These are phyloP conservation scores for Neoseiulus cucumeris DNA, from an alignment of 1,140 invertebrate genomes.

Conservation along the genomic window DNA sequence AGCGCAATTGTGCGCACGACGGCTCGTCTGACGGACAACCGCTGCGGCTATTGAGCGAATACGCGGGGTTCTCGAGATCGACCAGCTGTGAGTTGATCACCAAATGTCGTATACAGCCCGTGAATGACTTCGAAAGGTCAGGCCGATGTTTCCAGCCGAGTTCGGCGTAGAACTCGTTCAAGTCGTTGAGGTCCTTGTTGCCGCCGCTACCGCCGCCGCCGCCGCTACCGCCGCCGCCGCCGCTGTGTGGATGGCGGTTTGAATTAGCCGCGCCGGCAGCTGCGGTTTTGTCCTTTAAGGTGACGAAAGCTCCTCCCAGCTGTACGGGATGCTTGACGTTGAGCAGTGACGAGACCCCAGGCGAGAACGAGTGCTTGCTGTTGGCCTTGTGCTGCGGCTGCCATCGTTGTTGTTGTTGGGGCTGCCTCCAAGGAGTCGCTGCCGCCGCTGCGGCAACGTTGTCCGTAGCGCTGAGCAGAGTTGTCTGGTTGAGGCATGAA, in stretches of 20 bases:
- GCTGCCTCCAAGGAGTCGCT: conserved; percentile 13
- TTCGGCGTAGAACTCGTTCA: conserved; percentile 20
- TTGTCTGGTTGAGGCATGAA: conserved; percentile 9
- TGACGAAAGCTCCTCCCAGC: conserved; percentile 50
- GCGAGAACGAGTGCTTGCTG: conserved; percentile 13
- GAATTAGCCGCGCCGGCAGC: conserved; percentile 28
- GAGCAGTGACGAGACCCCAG: conserved; percentile 47
- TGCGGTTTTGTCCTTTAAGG: conserved; percentile 31
- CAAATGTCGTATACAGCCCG: conserved; percentile 49
- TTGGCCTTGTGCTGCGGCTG: not conserved
- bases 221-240: not conserved
- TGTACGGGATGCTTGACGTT: conserved; percentile 75
- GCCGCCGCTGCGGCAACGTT: conserved; percentile 18
- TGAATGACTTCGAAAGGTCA: conserved; percentile 39
- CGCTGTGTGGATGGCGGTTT: too few relatives aligned
- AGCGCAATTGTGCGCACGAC: not conserved
- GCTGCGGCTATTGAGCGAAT: conserved; percentile 3
- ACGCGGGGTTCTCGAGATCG: not conserved
- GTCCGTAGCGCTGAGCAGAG: conserved; percentile 9
- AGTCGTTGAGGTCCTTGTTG: not conserved
- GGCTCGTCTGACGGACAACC: conserved; percentile 7
- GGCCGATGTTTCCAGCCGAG: conserved; percentile 42
- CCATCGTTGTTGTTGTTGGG: not conserved
- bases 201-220: not conserved
- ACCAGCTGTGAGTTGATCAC: conserved; percentile 6